These are phyloP conservation scores for Acyrthosiphon pisum DNA, from an alignment of 1,140 invertebrate species.

Conservation along the genomic window DNA sequence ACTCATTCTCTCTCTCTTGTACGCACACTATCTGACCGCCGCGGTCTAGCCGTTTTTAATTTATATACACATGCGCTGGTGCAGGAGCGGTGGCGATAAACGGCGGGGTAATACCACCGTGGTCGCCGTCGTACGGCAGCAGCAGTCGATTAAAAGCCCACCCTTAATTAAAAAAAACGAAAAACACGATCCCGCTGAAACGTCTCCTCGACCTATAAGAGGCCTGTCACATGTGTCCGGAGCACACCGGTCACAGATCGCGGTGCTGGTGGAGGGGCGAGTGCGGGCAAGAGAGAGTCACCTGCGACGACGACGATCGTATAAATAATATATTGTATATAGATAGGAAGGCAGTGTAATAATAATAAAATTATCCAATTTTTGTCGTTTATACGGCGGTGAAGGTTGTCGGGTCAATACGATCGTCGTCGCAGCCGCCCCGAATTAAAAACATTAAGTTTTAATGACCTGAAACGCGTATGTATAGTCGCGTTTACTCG, in stretches of 20 bases:
- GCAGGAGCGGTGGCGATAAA: background rate
- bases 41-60: conserved; percentile 39
- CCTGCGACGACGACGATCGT: background rate
- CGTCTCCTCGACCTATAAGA: background rate
- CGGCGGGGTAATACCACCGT: conserved; percentile 9
- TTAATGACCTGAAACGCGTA: conserved; percentile 24
- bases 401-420: background rate
- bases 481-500: background rate
- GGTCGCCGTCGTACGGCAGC: background rate
- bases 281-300: background rate
- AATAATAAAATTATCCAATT: conserved; percentile 21
- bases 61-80: background rate
- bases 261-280: background rate
- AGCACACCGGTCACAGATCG: background rate
- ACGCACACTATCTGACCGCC: background rate
- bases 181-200: conserved; percentile 32
- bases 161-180: conserved; percentile 53
- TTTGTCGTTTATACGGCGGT: background rate
- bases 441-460: conserved; percentile 30
- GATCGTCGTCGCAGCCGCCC: background rate
- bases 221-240: background rate
- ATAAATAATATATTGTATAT: conserved; percentile 19
- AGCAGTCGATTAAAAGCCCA: conserved; percentile 34
- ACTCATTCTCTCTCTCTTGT: background rate
- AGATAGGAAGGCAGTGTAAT: conserved; percentile 7